Base-by-base conservation (phyloP, 2,797 vertebrate species). In the Miichthys miiuy region DNA sequence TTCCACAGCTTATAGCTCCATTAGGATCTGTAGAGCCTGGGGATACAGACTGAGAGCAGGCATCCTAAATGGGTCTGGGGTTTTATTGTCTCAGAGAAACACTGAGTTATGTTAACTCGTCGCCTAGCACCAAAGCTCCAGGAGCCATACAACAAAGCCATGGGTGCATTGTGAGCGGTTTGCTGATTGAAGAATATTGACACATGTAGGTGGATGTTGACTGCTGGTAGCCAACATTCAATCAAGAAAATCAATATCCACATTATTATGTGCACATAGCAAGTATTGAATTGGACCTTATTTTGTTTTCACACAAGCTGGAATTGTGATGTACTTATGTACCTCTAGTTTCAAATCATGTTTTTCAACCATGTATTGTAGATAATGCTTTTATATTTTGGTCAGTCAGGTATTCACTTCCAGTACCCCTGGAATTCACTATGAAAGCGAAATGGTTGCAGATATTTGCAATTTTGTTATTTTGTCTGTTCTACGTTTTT, bases 1-100 rank as follows among this genome's bases (percentile, higher is more conserved):
- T 78, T 77, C 88, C 70, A 54, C 83, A 90, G 77, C 65, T 84
- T 83, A 86, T 80, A 87, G 81, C 84, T 82, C 84, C 44, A 64
- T 83, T 83, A 84, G 72, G 72, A 78, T 77, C 62, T 81, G 65
- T 54, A 66, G 60, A 77, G 73, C 51, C 48, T 68, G 73, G 68
- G 80, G 82, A 83, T 68, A 38, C 68, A 57, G 72, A 56, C 80
- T 48, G 61, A 71, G 75, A 80, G 72, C 62, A 67, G 60, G 60
- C 73, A 48, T 81, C 66, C 47, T 75, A 76, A 90, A 86, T 74
- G 74, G 81, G 60, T 86, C 60, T 13, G 34, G 25, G 60, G 75
- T 66, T 87, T 77, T 75, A 77, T 79, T 71, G 76, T 83, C 74
- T 84, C 63, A 46, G 69, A 81, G 72, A 72, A 68, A 55, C 51